These are phyloP conservation scores for Siderastrea siderea DNA, from an alignment of 92 coral and sea anemone genomes.

Conservation along the genomic window DNA sequence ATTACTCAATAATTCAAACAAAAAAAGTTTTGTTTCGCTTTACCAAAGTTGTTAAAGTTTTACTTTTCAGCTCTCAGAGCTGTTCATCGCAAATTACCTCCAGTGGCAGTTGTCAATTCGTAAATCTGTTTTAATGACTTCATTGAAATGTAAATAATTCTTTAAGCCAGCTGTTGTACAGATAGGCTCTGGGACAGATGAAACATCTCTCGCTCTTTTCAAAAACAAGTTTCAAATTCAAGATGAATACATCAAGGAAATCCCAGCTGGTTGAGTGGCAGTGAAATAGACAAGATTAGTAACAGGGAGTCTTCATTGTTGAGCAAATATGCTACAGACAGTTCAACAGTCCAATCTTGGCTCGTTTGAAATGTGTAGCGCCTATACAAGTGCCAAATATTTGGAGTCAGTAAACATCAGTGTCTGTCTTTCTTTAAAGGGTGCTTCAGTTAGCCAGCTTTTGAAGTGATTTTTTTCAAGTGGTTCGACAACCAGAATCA, in stretches of 20 bases:
- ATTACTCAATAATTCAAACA: background rate
- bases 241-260: background rate
- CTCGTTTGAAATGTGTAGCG: background rate
- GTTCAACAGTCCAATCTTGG: background rate
- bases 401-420: background rate
- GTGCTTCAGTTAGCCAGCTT: background rate
- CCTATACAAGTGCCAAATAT: conserved; percentile 15
- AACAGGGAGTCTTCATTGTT: background rate
- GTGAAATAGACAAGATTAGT: background rate
- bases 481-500: background rate
- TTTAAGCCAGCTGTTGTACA: conserved; percentile 7
- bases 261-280: background rate
- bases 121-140: conserved; percentile 1
- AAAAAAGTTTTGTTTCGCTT: background rate
- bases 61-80: background rate
- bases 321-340: background rate
- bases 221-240: background rate
- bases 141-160: conserved; percentile 7
- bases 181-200: background rate
- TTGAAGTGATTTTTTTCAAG: background rate
- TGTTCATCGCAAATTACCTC: background rate
- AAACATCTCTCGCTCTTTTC: background rate
- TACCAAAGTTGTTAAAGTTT: background rate
- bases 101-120: background rate
- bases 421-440: background rate